These are phyloP conservation scores for Drymonia ruficornis DNA, from an alignment of 2,888 invertebrate species.

Conservation along the genomic window DNA sequence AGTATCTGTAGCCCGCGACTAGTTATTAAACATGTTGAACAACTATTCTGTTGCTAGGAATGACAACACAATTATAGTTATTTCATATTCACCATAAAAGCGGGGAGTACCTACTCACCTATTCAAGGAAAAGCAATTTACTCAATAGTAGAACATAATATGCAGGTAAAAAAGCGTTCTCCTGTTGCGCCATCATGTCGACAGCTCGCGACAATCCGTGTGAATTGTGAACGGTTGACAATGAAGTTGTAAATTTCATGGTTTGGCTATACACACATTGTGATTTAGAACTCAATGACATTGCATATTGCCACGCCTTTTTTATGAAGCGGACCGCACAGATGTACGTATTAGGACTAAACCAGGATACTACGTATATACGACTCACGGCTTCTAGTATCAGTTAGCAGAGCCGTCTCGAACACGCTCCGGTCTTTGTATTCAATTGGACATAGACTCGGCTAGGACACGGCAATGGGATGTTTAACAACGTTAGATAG, in stretches of 20 bases:
- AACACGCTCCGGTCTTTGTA: too few relatives aligned
- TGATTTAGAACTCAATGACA: conserved; percentile 17
- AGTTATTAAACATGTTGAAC: too few relatives aligned
- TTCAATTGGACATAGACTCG: too few relatives aligned
- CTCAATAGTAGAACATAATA: conserved; percentile 40
- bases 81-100: not conserved
- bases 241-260: conserved; percentile 39
- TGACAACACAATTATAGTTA: too few relatives aligned
- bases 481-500: too few relatives aligned
- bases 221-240: conserved; percentile 40
- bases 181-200: conserved; percentile 27
- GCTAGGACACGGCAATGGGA: too few relatives aligned
- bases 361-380: too few relatives aligned
- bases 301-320: not conserved
- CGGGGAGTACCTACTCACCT: conserved; percentile 19
- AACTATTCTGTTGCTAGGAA: too few relatives aligned
- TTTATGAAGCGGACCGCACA: not conserved
- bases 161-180: conserved; percentile 36
- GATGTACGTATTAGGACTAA: not conserved
- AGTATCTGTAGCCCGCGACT: not conserved
- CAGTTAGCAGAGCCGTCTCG: too few relatives aligned
- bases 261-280: conserved; percentile 30
- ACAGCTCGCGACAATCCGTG: conserved; percentile 52
- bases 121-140: conserved; percentile 45
- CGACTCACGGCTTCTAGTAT: too few relatives aligned